A percentile compares a stretch with the other conserved stretches of the same genome.
These are phyloP conservation scores for Lasioglossum albipes DNA, from an alignment of 1,140 invertebrate genomes.

Conservation along the genomic window DNA sequence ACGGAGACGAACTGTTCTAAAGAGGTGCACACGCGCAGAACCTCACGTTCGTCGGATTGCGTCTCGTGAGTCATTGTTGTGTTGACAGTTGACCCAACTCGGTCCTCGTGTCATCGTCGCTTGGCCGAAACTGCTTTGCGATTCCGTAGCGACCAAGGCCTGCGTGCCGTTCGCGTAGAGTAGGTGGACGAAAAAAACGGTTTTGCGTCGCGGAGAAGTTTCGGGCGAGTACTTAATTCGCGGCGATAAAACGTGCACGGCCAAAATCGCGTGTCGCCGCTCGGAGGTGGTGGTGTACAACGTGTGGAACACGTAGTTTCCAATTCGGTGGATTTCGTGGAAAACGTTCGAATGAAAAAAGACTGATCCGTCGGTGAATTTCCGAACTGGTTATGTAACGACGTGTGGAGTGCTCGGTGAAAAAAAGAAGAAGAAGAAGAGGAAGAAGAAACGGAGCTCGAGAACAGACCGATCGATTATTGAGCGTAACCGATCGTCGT, in stretches of 20 bases:
- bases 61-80: slow-evolving; percentile 62
- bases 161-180: background rate
- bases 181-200: background rate
- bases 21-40: slow-evolving; percentile 48
- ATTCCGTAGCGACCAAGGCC: background rate
- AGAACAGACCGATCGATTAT: background rate
- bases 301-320: background rate
- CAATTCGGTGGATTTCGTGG: background rate
- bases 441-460: background rate
- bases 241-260: slow-evolving; percentile 20
- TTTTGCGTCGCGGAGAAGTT: slow-evolving; percentile 11
- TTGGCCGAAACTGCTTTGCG: background rate
- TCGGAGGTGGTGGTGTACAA: slow-evolving; percentile 5
- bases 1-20: slow-evolving; percentile 28
- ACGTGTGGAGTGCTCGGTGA: background rate
- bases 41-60: slow-evolving; percentile 43
- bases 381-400: slow-evolving; percentile 55
- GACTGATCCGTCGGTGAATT: slow-evolving; percentile 24
- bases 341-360: background rate
- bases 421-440: background rate
- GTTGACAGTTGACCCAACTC: slow-evolving; percentile 54
- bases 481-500: slow-evolving; percentile 11
- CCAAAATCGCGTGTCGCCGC: background rate
- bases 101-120: slow-evolving; percentile 30
- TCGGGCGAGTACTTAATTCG: background rate